Conservation (phyloP, 2,888 invertebrate species). For the Seladonia tumulorum region DNA sequence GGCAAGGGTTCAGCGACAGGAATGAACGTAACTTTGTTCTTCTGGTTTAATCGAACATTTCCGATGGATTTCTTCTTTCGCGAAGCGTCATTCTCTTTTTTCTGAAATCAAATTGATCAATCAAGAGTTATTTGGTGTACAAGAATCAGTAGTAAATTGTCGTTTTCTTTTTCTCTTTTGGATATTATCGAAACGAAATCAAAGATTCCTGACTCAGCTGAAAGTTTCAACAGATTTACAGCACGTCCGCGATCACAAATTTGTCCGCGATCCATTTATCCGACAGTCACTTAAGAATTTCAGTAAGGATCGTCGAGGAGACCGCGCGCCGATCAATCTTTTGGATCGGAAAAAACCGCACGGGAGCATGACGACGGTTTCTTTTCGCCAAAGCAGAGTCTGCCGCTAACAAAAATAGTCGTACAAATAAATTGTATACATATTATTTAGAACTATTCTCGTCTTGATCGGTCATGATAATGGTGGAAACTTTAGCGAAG, state of each 20-base stretch:
- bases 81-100: not conserved
- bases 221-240: not conserved
- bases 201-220: not conserved
- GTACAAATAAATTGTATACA: not conserved
- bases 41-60: not conserved
- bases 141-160: not conserved
- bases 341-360: not conserved
- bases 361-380: not conserved
- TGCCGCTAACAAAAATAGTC: not conserved
- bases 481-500: not conserved
- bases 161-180: not conserved
- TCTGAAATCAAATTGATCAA: not conserved
- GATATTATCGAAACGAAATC: not conserved
- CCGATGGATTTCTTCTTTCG: not conserved
- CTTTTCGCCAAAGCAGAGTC: not conserved
- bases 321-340: not conserved
- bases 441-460: not conserved
- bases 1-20: constrained; percentile 19
- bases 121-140: too few species aligned
- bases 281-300: not conserved
- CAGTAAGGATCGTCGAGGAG: too few species aligned
- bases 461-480: not conserved
- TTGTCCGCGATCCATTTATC: not conserved
- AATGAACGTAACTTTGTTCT: not conserved
- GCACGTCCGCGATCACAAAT: too few species aligned